Evolutionary conservation across 92 coral and sea anemone species (phyloP).

Genomic region (Heteractis magnifica): DNA sequence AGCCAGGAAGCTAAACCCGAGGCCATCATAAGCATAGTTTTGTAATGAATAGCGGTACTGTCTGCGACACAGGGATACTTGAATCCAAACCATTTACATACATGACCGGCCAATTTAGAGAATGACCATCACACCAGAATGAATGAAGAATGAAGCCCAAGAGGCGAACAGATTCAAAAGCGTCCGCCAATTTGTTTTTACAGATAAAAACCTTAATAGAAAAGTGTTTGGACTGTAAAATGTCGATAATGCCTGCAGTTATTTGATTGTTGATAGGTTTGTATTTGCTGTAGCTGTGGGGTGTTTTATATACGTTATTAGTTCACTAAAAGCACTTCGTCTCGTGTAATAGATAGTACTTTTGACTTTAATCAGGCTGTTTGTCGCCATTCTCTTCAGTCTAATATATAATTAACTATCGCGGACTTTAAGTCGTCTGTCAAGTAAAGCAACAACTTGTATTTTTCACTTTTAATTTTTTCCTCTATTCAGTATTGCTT

Average conservation of each 20-base stretch:
- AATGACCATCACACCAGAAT: not conserved
- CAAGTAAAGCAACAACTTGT: not conserved
- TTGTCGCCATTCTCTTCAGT: not conserved
- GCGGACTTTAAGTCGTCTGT: not conserved
- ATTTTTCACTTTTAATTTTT: too few relatives aligned
- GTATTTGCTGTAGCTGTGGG: slow-evolving; percentile 9
- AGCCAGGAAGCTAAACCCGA: not conserved
- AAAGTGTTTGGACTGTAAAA: slow-evolving; percentile 7
- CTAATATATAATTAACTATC: not conserved
- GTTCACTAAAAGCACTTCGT: not conserved
- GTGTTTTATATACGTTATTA: not conserved
- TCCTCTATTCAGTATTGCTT: too few relatives aligned
- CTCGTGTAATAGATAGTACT: not conserved
- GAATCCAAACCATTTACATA: not conserved
- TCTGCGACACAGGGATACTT: not conserved
- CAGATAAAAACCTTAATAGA: not conserved
- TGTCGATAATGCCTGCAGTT: not conserved
- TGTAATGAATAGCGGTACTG: not conserved
- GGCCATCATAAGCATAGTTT: not conserved
- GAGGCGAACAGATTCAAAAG: not conserved
- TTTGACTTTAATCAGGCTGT: not conserved
- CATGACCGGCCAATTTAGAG: not conserved
- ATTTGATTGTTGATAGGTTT: not conserved
- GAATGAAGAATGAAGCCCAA: not conserved
- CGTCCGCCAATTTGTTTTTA: slow-evolving; percentile 8